Evolutionary conservation across 1,140 invertebrate genomes (phyloP), one percentile per base, ranked within the genome.

Genomic region (Drosophila grimshawi): DNA sequence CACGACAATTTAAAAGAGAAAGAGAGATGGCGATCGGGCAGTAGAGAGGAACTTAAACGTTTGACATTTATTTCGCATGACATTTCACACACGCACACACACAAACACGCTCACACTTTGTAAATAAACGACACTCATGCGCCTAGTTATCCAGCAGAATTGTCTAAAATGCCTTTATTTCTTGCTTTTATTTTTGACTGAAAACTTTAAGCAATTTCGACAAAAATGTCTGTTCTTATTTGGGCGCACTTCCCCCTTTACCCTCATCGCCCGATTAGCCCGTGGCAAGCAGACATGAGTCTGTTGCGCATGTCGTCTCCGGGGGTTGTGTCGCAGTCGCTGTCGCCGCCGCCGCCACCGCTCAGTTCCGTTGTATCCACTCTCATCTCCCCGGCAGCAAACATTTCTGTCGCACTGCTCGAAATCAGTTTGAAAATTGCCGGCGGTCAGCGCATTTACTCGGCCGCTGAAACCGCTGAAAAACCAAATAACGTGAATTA

Each of bases 341-440:
- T 19, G 75, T 61, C 62, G 57, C 46, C 64, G 64, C 33, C 48
- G 10, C 6, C 45, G 64, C 61, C 45, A 53, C 61, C 45, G 35
- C 70, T 74, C 56, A 3, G 46, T 59, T n/a, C 29, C 8, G 19
- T 6, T 2, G n/a, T 37, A 39, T 7, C 30, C 45, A 11, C 56
- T 74, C 60, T 49, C 43, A 48, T 69, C 64, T 51, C 45, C 51
- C 51, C 35, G 10, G 39, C 29, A 7, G 19, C 62, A 53, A 7
- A 33, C 52, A 33, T 59, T 52, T 61, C 45, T 69, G 52, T 55
- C 56, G 56, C 60, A 29, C 51, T 66, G 46, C 53, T 55, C 41
- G 57, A 70, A 90, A 68, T 91, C 88, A 91, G 88, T 91, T 88
- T 59, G 70, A 83, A 90, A 90, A 74, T 90, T 86, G 78, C 88